Evolutionary conservation across 2,113 vertebrate species (phyloP).

Genomic region (Equus przewalskii): DNA sequence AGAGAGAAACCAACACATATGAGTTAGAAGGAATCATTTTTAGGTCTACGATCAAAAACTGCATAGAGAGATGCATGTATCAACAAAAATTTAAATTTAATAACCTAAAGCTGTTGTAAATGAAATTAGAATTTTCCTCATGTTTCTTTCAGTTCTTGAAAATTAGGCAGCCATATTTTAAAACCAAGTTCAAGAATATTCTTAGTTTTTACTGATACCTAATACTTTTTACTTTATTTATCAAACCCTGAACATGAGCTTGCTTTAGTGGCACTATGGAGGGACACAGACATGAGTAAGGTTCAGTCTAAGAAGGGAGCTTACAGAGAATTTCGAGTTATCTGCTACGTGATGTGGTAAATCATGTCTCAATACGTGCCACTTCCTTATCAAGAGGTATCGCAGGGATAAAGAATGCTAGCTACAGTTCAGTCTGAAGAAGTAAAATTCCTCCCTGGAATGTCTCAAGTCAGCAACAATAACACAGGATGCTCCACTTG

Average conservation of each 20-base stretch:
- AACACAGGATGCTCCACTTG: neutral
- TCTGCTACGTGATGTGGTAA: conserved; percentile 30
- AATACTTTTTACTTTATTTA: neutral
- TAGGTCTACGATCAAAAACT: neutral
- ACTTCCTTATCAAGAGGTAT: conserved; percentile 26
- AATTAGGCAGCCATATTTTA: conserved; percentile 26
- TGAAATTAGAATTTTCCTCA: conserved; percentile 29
- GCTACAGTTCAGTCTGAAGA: neutral
- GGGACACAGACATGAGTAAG: neutral
- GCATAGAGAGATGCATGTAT: neutral
- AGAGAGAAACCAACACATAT: neutral
- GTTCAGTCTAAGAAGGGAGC: neutral
- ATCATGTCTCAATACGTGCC: neutral
- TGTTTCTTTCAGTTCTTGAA: conserved; percentile 34
- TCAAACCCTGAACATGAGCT: neutral
- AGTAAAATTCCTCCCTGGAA: conserved; percentile 30
- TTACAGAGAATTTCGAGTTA: neutral
- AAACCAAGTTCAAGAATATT: conserved; percentile 32
- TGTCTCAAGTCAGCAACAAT: conserved; percentile 58
- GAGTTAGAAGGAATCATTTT: conserved; percentile 14
- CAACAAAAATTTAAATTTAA: conserved; percentile 29
- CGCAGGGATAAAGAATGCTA: conserved; percentile 47
- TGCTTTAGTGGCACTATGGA: neutral
- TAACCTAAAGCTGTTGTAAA: conserved; percentile 26
- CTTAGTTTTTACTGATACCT: neutral